Evolutionary conservation across 2,113 vertebrate species (phyloP).

Genomic region (Pseudorasbora parva): DNA sequence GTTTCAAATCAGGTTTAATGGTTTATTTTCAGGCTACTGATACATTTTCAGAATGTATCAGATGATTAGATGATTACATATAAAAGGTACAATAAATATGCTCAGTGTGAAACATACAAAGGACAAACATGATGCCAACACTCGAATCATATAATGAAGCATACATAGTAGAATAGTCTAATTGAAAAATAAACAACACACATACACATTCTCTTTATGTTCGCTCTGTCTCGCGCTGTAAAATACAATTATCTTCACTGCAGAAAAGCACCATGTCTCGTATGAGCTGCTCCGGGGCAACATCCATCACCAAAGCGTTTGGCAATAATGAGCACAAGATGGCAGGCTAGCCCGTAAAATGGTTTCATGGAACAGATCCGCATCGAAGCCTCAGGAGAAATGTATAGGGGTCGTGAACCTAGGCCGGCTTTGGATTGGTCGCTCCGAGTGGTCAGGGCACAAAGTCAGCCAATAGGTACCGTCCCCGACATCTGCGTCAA

Average conservation of each 20-base stretch:
- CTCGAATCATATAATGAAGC: neutral
- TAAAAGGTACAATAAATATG: no score
- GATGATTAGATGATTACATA: neutral
- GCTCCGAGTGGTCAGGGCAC: constrained; percentile 55
- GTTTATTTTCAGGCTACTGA: neutral
- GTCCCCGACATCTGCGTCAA: constrained; percentile 60
- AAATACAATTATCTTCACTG: constrained; percentile 16
- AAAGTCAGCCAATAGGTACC: constrained; percentile 68
- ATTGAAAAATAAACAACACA: neutral
- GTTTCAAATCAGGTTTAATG: neutral
- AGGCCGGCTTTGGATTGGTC: constrained; percentile 68
- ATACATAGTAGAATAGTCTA: neutral
- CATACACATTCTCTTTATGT: neutral
- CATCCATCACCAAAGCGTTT: constrained; percentile 22
- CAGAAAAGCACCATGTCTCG: constrained; percentile 6
- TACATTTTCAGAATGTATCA: no score
- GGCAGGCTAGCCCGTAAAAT: constrained; percentile 7
- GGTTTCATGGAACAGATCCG: constrained; percentile 8
- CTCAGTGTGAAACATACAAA: neutral
- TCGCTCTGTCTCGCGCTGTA: neutral
- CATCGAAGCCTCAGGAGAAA: constrained; percentile 50
- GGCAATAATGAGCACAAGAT: constrained; percentile 34
- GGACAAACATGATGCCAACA: neutral
- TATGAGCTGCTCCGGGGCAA: constrained; percentile 20
- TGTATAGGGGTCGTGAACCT: constrained; percentile 68